Evolutionary conservation across 2,888 invertebrate species (phyloP), one percentile per base, ranked within the genome.

Genomic region (Ditylenchus weischeri): DNA sequence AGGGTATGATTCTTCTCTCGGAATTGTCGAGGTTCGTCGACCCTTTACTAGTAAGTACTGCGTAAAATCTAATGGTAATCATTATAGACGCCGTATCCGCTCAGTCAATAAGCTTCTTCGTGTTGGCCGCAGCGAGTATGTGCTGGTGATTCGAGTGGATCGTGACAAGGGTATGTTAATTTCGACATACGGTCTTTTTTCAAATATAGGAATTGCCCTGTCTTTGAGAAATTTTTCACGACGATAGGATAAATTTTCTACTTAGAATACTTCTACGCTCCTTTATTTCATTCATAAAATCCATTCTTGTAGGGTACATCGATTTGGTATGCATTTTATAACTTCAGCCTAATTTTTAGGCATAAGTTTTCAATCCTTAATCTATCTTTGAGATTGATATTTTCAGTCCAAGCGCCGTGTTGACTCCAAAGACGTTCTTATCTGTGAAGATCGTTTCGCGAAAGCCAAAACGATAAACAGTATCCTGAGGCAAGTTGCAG

Each of bases 21-120:
- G 98, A 98, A 85, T 87, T 98, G 87, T 98, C 96, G 6, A 43
- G 8, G 43, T 43, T 43, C 5, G 29, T 29, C 29, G 5, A 5
- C 29, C 29, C 29, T 29, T 29, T 29, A 29, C 29, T 29, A 29
- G 29, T 29, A 29, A 29, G n/a, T n/a, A n/a, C n/a, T n/a, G 29
- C 2, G 29, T 29, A 29, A 29, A 29, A 29, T 5, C 29, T 29
- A 29, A 29, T 4, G 29, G 29, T 29, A 29, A 43, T 43, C 8
- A 6, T 15, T 43, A 15, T 8, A 88, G 98, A 83, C 89, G 98
- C 86, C 92, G 98, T 88, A 99, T 99, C 79, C 88, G 98, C 74
- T 98, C 98, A 68, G 96, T 99, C 83, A 99, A 98, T 86, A 99
- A 98, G 88, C 87, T 98, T 79, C 96, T 98, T 84, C 88, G 96